These are phyloP conservation scores for Brachymystax lenok DNA, from an alignment of 2,797 vertebrate genomes.

Conservation along the genomic window DNA sequence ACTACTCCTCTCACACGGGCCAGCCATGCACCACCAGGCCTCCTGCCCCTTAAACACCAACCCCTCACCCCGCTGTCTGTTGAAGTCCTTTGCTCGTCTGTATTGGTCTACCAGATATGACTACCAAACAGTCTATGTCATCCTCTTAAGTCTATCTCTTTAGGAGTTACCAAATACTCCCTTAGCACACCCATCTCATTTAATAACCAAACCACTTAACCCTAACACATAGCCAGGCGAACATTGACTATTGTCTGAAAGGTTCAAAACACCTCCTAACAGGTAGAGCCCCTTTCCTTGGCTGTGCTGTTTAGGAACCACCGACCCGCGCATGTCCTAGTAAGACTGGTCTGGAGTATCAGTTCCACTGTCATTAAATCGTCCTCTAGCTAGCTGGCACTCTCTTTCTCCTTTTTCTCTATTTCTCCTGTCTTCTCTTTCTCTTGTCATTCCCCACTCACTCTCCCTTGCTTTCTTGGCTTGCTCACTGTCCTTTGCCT, in stretches of 20 bases:
- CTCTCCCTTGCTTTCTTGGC: slow-evolving; percentile 16
- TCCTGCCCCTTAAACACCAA: slow-evolving; percentile 2
- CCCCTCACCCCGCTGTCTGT: background rate
- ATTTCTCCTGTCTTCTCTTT: background rate
- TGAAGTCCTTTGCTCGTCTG: background rate
- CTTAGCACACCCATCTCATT: background rate
- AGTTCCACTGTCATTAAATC: slow-evolving; percentile 47
- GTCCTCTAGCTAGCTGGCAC: background rate
- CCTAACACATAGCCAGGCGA: background rate
- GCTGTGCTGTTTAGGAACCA: background rate
- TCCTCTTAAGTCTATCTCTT: background rate
- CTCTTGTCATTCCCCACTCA: slow-evolving; percentile 12
- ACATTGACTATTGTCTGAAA: background rate
- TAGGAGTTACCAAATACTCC: background rate
- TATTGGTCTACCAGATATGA: background rate
- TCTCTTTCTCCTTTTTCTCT: background rate
- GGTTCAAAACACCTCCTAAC: background rate
- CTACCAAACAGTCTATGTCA: background rate
- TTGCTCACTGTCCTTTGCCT: slow-evolving; percentile 1
- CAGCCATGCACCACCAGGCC: background rate
- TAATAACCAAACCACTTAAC: background rate
- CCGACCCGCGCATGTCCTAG: slow-evolving; percentile 30
- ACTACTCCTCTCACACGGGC: slow-evolving; percentile 20
- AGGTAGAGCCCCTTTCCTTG: background rate
- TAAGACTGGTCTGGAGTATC: slow-evolving; percentile 25